Base-by-base conservation (phyloP, 2,888 invertebrate species). In the Apamea crenata region DNA sequence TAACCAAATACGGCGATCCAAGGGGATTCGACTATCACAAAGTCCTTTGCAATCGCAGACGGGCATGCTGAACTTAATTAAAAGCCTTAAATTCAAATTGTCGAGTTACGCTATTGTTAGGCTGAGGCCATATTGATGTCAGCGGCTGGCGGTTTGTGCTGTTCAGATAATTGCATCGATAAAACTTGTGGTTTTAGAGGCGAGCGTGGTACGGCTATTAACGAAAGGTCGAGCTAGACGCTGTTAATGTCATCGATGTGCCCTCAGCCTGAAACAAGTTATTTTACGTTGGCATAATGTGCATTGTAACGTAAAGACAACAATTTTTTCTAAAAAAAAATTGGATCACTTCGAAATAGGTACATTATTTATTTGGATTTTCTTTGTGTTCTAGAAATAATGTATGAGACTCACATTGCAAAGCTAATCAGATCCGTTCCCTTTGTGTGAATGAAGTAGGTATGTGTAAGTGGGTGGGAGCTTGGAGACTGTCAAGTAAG, bases 121-220 rank as follows among this genome's bases (percentile, higher is more conserved):
- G 84, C 86, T 81, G 87, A 79, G 86, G 87, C 90, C 79, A 90
- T 89, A 91, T 89, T 91, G 89, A 90, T 87, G 90, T 85, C 88
- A 86, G 78, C 70, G 86, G 85, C 84, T 74, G 81, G 85, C 80
- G 87, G 88, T 89, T 90, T 88, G 80, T 81, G 87, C 80, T 87
- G 83, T 87, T 77, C 89, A 85, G 89, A 91, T 92, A 92, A 92
- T 91, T 91, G 91, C 89, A 79, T 78, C 90, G 90, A 92, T 92
- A 92, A 91, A 92, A 91, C 90, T 91, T 90, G 88, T 84, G 88
- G 89, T 86, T 87, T 84, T 78, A 81, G 82, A 88, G 81, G 78
- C 81, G 74, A 89, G 71, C 77, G 72, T 78, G 80, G 80, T 75
- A 85, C 74, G 80, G 84, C 70, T 83, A 84, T 86, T 84, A 80